Evolutionary conservation across 2,888 invertebrate species (phyloP).

Genomic region (Eupithecia inturbata): DNA sequence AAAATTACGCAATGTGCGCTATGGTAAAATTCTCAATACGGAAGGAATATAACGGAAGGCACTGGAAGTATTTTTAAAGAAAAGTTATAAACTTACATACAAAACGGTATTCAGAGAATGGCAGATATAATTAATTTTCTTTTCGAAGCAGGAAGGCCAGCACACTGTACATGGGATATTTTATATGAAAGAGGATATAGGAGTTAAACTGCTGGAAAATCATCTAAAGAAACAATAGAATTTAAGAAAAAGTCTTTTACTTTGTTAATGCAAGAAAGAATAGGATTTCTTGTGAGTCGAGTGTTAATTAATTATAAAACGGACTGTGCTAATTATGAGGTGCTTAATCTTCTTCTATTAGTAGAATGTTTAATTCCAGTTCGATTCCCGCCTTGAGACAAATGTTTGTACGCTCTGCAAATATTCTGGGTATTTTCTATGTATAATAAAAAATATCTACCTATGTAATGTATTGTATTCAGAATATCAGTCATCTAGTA

Average conservation of each 20-base stretch:
- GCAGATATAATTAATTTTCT: constrained; percentile 79
- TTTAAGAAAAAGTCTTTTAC: constrained; percentile 43
- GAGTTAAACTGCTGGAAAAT: constrained; percentile 65
- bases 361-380: background rate
- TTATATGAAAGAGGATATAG: constrained; percentile 56
- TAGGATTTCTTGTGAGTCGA: constrained; percentile 1
- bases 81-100: constrained; percentile 51
- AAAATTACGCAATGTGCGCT: background rate
- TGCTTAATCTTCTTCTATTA: background rate
- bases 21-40: background rate
- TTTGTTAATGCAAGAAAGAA: constrained; percentile 26
- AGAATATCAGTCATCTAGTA: too few species aligned
- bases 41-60: background rate
- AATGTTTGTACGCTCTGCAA: too few species aligned
- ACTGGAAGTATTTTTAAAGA: background rate
- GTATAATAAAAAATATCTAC: too few species aligned
- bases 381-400: too few species aligned
- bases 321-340: background rate
- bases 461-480: too few species aligned
- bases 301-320: constrained; percentile 1
- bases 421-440: too few species aligned
- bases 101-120: constrained; percentile 68
- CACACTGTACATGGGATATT: constrained; percentile 58
- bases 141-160: constrained; percentile 66
- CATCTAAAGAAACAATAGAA: constrained; percentile 46